Evolutionary conservation across 2,113 vertebrate genomes (phyloP), one percentile per base, ranked within the genome.

Genomic region (Pristiophorus japonicus): DNA sequence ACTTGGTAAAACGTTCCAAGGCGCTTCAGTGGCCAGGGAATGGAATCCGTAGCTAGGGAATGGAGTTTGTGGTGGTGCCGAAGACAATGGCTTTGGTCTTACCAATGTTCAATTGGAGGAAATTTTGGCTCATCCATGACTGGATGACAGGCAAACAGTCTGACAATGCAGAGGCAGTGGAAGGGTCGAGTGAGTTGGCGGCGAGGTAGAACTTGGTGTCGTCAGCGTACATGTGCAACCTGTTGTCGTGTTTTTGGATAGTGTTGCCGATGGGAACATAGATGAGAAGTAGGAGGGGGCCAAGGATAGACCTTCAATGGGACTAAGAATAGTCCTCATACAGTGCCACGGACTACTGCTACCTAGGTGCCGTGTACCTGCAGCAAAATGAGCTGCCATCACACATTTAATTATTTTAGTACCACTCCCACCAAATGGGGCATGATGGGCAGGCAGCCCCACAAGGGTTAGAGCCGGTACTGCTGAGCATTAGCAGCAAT

Each of bases 371-470:
- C 55, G 47, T 47, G 84, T 45, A 22, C 8, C 45, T 87, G 42
- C 42, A 45, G 11, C 85, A 47, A 88, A 91, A 91, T 91, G 87
- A 59, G 87, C 87, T 91, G 87, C 55, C 87, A 91, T 91, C 87
- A 62, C 30, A 34, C 51, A 91, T 62, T 34, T 91, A 91, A 91
- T 91, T 91, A 91, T 91, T 91, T 91, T 30, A 59, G 55, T 62
- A 59, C 55, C 55, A 62, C 51, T n/a, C 87, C 87, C 55, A 91
- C 30, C 55, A 62, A 55, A n/a, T 16, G 62, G 30, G 87, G 55
- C 87, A 91, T 91, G 51, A 59, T 62, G 30, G 18, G 55, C 87
- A 91, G 87, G 14, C 87, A 91, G 51, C 30, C 30, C 55, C 30
- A n/a, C 4, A 59, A 62, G 87, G 51, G 59, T 91, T 91, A 91